Evolutionary conservation across 2,113 vertebrate species (phyloP), one percentile per base, ranked within the genome.

Genomic region (Daphoenositta chrysoptera): DNA sequence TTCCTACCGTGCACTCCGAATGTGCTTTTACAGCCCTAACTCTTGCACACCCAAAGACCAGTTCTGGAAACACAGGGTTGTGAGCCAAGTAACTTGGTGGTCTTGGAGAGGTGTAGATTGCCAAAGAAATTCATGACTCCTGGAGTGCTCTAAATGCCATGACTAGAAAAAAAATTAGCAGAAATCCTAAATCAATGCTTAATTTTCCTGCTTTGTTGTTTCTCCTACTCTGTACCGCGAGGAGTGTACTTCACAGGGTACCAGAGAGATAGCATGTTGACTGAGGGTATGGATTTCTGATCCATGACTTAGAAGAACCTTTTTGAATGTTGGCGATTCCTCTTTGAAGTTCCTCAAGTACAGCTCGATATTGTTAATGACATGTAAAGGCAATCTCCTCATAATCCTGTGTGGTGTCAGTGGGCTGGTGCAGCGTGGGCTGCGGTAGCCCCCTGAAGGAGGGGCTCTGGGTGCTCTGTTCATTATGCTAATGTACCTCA

Each of bases 1-100:
- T 30, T 79, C 53, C 23, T 68, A 3, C 21, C 0, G 0, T 39
- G 23, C 11, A 37, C 9, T 76, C 30, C 40, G 47, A 50, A 26
- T 47, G 16, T 28, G 22, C 11, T 78, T 93, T 42, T 66, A 37
- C 57, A 61, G 80, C 23, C 51, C n/a, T 48, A 58, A 70, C 5
- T 45, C 54, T 63, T 83, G n/a, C 14, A 81, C 28, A 44, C 50
- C 42, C 37, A 44, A 15, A 77, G 37, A 72, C 30, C 37, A 35
- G 13, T 57, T 76, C 58, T 83, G 81, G 23, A 54, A 81, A 28
- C 28, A 10, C 4, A 45, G 33, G 40, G 27, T 5, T 20, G 15
- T 39, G 18, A 87, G 39, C 50, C 56, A 78, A 87, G 31, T 27
- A 48, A 30, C 18, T 44, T 61, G 31, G 45, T 68, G 50, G 30